Base-by-base conservation (phyloP, 2,888 invertebrate genomes). In the Patella ulyssiponensis region DNA sequence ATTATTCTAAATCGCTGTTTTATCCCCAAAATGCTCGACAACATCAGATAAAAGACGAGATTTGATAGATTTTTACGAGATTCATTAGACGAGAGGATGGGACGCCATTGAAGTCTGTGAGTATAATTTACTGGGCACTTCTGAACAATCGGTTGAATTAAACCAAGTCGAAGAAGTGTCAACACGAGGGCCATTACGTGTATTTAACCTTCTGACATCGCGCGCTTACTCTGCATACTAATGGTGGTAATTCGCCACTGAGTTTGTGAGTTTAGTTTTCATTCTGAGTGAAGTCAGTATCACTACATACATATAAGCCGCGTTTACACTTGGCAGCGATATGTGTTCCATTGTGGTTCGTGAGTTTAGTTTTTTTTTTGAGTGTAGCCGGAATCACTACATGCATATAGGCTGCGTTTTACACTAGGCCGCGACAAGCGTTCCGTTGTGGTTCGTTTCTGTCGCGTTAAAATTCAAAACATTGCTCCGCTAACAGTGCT, bases 121-220 rank as follows among this genome's bases (percentile, higher is more conserved):
- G 23, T 23, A 64, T 23, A 64, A 64, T 23, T 64, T 64, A 23
- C 64, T 64, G 23, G 14, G 64, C 11, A 23, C 64, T 64, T 20
- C 14, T 64, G 20, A 64, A 64, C 64, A 64, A 64, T 64, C 23
- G 64, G 64, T 64, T 20, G 23, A 64, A 64, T 64, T 64, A 64
- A 64, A 64, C 64, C 11, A 64, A 64, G 20, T 64, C 23, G 20
- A 20, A 64, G 23, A 23, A 64, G 64, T 23, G 20, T 23, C 23
- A 64, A 64, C 23, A 64, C 20, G 23, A 64, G 11, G 1, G 64
- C 9, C 20, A 23, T 23, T 23, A 14, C 64, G 12, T 64, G 20
- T 23, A 64, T 64, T 64, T 64, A 64, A 23, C 64, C 64, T 64
- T 64, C 64, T 23, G 23, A 3, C 20, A 23, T 23, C 3, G 12